These are phyloP conservation scores for Philaethria dido DNA, from an alignment of 2,888 invertebrate species.

Conservation along the genomic window DNA sequence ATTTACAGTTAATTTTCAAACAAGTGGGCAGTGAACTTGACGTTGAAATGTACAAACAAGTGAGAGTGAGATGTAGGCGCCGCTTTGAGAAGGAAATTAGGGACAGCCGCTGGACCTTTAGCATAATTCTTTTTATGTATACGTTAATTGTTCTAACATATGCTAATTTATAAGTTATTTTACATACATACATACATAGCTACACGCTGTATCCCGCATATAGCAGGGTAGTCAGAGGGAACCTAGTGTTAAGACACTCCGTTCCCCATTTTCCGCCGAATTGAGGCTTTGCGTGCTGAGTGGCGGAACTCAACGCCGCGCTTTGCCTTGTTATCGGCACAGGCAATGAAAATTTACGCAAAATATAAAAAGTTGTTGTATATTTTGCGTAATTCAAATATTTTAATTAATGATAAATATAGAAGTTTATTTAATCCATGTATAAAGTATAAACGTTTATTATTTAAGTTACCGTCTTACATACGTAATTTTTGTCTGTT, in stretches of 20 bases:
- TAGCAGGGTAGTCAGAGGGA: no score
- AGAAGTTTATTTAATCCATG: not conserved
- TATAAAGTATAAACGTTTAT: not conserved
- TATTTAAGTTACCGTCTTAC: not conserved
- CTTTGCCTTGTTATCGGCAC: no score
- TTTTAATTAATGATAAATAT: not conserved
- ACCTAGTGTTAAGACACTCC: no score
- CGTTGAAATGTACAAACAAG: no score
- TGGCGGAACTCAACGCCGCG: no score
- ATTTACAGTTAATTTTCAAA: conserved; percentile 32
- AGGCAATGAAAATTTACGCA: no score
- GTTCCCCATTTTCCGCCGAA: no score
- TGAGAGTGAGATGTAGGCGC: conserved; percentile 9
- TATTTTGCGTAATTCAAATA: no score
- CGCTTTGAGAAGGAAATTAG: conserved; percentile 19
- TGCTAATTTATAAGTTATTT: not conserved
- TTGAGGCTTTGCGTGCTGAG: no score
- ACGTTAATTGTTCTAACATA: not conserved
- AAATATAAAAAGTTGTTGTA: not conserved
- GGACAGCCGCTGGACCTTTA: conserved; percentile 9
- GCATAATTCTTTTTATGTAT: not conserved
- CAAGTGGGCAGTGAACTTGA: conserved; percentile 19
- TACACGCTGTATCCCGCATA: no score
- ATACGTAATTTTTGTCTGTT: no score
- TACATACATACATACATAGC: no score